Conservation (phyloP, 2,797 vertebrate species). For the Molothrus ater region DNA sequence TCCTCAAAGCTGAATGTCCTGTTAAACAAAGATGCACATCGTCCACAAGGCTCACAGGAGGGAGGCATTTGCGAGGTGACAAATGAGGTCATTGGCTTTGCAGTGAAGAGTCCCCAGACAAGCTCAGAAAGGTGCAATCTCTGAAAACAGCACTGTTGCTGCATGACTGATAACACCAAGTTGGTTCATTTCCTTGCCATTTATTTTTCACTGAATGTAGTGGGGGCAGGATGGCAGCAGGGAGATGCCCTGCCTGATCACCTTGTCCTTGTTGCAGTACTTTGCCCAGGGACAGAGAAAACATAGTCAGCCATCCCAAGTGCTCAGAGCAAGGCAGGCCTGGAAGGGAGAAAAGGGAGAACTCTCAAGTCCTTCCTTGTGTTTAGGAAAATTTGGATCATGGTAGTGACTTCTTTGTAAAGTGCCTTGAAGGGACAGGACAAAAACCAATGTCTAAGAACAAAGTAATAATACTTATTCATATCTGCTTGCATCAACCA, state of each 20-base stretch:
- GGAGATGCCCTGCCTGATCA: not conserved
- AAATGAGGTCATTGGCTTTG: conserved; percentile 33
- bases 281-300: not conserved
- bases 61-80: not conserved
- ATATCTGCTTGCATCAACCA: not conserved
- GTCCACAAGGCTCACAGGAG: not conserved
- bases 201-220: not conserved
- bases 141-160: not conserved
- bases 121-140: not conserved
- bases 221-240: not conserved
- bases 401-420: not conserved
- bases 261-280: not conserved
- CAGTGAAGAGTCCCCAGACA: not conserved
- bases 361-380: not conserved
- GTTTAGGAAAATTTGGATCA: not conserved
- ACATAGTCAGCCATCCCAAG: not conserved
- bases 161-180: not conserved
- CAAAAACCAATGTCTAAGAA: not conserved
- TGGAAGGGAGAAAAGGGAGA: not conserved
- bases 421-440: not conserved
- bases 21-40: conserved; percentile 28
- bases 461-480: not conserved
- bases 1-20: conserved; percentile 17
- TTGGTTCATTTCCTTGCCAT: not conserved
- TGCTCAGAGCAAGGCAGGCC: not conserved